Evolutionary conservation across 2,113 vertebrate genomes (phyloP), one percentile per base, ranked within the genome.

Genomic region (Alosa alosa): DNA sequence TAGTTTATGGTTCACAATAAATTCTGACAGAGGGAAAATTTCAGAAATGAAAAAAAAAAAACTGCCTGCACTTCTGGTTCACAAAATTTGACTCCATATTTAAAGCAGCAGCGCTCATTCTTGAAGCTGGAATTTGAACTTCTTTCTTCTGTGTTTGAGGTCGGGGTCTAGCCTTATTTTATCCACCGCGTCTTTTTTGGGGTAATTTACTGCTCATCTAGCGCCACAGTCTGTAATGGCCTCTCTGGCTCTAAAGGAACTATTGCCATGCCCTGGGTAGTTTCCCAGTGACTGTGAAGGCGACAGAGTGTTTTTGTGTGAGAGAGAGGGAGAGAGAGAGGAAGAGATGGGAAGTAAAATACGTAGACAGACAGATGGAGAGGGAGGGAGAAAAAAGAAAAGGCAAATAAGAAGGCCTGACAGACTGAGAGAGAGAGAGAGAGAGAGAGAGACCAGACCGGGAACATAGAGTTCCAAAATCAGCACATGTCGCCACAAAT

Each of bases 211-310:
- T 18, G 13, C 25, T 78, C 36, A 41, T 78, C 25, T 15, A 0
- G 13, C 31, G n/a, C 64, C 64, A 17, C 25, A 36, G 25, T 36
- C 11, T 78, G 31, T 15, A 15, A 78, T 41, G 85, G 86, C 82
- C 85, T 86, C 36, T 85, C 84, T 85, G 89, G 87, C 82, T 86
- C 81, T 85, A 64, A 86, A 84, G 87, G 85, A 20, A 81, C 81
- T 39, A 41, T 36, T 41, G 55, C 20, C 55, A 60, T 22, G 55
- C 25, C 25, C 0, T 68, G 64, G 7, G n/a, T 68, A 68, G n/a
- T 31, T 78, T 78, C 72, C 13, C 31, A 39, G 72, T 13, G 13
- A 78, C 31, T 78, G 4, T 36, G 11, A 72, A 36, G 20, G 55
- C 3, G 55, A 57, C 41, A 72, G n/a, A 36, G 31, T 39, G 31